A percentile compares a stretch with the other conserved stretches of the same genome.
Conservation (phyloP, 2,888 invertebrate species). For the Trissolcus brochymenae region DNA sequence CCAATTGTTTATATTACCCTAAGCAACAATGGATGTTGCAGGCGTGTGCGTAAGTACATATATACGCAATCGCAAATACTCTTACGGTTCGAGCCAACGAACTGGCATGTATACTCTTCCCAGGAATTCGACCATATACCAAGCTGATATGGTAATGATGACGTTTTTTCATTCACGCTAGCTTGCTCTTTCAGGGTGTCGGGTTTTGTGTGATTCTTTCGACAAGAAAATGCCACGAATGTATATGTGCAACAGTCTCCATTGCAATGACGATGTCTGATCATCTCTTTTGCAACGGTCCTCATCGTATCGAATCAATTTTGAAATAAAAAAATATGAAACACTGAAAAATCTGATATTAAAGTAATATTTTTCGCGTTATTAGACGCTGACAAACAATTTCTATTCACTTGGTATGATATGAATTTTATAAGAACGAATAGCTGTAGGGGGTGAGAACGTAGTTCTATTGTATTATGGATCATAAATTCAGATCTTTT, state of each 20-base stretch:
- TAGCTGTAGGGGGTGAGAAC: conserved; percentile 38
- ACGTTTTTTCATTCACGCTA: conserved; percentile 67
- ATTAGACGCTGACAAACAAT: conserved; percentile 24
- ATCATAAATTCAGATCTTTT: conserved; percentile 30
- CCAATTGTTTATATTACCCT: conserved; percentile 75
- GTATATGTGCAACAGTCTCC: conserved; percentile 16
- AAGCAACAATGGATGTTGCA: conserved; percentile 71
- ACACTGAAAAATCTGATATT: neutral
- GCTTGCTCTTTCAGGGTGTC: conserved; percentile 59
- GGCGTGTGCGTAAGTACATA: conserved; percentile 61
- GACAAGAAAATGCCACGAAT: conserved; percentile 41
- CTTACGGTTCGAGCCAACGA: conserved; percentile 58
- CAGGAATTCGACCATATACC: conserved; percentile 73
- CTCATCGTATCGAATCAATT: too few relatives aligned
- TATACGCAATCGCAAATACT: conserved; percentile 57
- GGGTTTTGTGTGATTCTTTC: conserved; percentile 56
- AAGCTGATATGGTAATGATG: conserved; percentile 68
- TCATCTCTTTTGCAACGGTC: too few relatives aligned
- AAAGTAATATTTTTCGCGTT: conserved; percentile 7
- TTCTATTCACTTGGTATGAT: conserved; percentile 33
- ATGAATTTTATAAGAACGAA: conserved; percentile 45
- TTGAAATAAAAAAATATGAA: too few relatives aligned
- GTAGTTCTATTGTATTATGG: conserved; percentile 29
- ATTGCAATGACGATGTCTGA: neutral
- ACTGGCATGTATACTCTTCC: conserved; percentile 65